These are phyloP conservation scores for Cephus spinipes DNA, from an alignment of 2,888 invertebrate species.

Conservation along the genomic window DNA sequence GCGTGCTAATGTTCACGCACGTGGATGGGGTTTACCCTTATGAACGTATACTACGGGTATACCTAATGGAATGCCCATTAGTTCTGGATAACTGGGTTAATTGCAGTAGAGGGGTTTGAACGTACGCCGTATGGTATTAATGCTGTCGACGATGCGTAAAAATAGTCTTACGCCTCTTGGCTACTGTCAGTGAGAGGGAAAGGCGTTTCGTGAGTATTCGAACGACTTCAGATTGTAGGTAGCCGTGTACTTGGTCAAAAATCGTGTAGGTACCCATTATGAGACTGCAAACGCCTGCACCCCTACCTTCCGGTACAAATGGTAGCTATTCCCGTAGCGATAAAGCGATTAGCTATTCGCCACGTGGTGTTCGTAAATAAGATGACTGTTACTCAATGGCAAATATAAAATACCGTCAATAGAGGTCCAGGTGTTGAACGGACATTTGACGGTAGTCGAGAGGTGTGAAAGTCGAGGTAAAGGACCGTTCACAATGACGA, in stretches of 20 bases:
- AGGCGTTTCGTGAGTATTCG: constrained; percentile 11
- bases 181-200: constrained; percentile 4
- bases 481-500: neutral
- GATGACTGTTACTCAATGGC: neutral
- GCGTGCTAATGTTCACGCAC: neutral
- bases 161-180: constrained; percentile 12
- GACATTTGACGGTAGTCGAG: neutral
- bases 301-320: neutral
- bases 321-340: neutral
- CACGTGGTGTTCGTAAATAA: neutral
- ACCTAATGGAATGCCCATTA: constrained; percentile 50
- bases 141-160: constrained; percentile 3
- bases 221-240: constrained; percentile 18
- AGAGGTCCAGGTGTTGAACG: neutral
- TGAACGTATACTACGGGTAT: neutral
- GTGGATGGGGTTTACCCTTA: neutral
- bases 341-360: neutral
- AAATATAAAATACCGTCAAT: neutral
- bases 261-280: neutral
- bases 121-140: neutral
- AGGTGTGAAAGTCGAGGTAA: neutral
- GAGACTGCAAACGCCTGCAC: neutral
- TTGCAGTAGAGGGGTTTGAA: neutral
- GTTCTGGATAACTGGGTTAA: constrained; percentile 37
- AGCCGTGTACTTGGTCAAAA: neutral